Evolutionary conservation across 2,888 invertebrate species (phyloP), one percentile per base, ranked within the genome.

Genomic region (Acanthacorydalis orientalis): DNA sequence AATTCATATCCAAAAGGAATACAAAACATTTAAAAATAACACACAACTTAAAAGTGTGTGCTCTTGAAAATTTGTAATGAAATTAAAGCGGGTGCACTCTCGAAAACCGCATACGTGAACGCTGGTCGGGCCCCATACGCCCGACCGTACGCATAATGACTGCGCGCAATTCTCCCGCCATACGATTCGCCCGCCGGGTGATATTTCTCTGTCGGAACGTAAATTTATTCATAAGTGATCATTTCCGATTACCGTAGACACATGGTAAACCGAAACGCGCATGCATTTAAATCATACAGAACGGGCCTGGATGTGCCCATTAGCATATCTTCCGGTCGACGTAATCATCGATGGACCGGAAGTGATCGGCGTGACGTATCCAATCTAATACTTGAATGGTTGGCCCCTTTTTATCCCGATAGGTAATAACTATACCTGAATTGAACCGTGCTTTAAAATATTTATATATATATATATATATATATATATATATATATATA

Each of bases 361-460:
- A 60, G 49, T 54, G 55, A 60, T 50, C 53, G 47, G 51, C 53
- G 52, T 56, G 60, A 60, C 60, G 56, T 51, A 56, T 60, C 57
- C 59, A 60, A 60, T 60, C 57, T 57, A 55, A 53, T 55, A 38
- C 15, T 15, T 38, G 15, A 38, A 38, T 38, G 15, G 15, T 38
- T 38, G 12, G 31, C 23, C 31, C 12, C 31, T 23, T 31, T 41
- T 31, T 38, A 38, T 15, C 7, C 14, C 12, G 7, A 38, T 15
- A 38, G 35, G 35, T 35, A 35, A 11, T 40, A 40, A 23, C 23
- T 40, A 40, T 15, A 40, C 15, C 12, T 40, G 15, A 14, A 40
- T 15, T 6, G n/a, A 9, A 3, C 4, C 14, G 9, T 40, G 9
- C 15, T 14, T 40, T 14, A 2, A 40, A 7, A 40, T 12, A 40